Percentiles rank a stretch among this genome's conserved stretches.
Evolutionary conservation across 1,140 invertebrate genomes (phyloP).

Genomic region (Cotesia glomerata): DNA sequence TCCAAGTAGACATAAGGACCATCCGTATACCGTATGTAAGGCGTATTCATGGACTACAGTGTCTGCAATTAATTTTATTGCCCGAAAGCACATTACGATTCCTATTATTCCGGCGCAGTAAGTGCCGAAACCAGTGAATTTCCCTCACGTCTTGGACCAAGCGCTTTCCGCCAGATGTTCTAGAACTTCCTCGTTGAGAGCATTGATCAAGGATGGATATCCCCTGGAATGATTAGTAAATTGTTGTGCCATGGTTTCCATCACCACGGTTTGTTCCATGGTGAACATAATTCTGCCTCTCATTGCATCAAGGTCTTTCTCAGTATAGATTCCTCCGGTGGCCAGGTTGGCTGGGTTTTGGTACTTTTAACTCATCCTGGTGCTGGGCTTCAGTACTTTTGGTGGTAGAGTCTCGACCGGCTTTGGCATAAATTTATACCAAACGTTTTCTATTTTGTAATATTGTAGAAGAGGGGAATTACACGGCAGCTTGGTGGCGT

Average conservation of each 20-base stretch:
- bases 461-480: slow-evolving; percentile 21
- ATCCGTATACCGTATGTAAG: slow-evolving; percentile 29
- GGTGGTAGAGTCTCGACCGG: slow-evolving; percentile 4
- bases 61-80: slow-evolving; percentile 27
- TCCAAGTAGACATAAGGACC: slow-evolving; percentile 23
- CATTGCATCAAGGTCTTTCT: slow-evolving; percentile 18
- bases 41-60: slow-evolving; percentile 22
- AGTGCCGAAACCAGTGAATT: slow-evolving; percentile 22
- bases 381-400: too few species aligned
- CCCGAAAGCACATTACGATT: slow-evolving; percentile 2
- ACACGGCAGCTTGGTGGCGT: not conserved
- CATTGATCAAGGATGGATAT: not conserved
- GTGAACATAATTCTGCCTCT: slow-evolving; percentile 32
- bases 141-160: slow-evolving; percentile 28
- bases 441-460: slow-evolving; percentile 15
- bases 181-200: not conserved
- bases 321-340: slow-evolving; percentile 3
- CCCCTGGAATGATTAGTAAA: not conserved
- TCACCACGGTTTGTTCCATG: not conserved
- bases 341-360: slow-evolving; percentile 13
- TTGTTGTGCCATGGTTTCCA: slow-evolving; percentile 16
- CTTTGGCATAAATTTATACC: slow-evolving; percentile 22
- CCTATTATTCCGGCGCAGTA: slow-evolving; percentile 28
- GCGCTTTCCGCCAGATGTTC: not conserved
- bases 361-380: slow-evolving; percentile 15